Base-by-base conservation (phyloP, 2,797 vertebrate genomes). In the Alfaro cultratus region DNA sequence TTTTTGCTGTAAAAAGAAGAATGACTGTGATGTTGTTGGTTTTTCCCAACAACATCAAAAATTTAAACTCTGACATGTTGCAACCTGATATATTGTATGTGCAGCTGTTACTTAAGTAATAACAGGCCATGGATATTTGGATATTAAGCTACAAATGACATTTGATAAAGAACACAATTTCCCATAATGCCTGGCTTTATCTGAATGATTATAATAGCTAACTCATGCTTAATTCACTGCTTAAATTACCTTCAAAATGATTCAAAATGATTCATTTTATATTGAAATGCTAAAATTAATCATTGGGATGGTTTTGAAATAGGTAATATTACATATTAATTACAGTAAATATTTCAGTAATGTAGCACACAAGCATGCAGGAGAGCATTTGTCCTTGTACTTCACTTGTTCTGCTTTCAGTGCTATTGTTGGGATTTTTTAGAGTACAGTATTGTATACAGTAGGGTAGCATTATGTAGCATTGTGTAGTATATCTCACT, bases 161-260 rank as follows among this genome's bases (percentile, higher is more conserved):
- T 78, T 80, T 75, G 46, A 46, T 64, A 26, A 74, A 79, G 53
- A 75, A 26, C 47, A 57, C 39, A 51, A 45, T 75, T 67, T 74
- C 11, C 23, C 26, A 9, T 18, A 18, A 64, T 7, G 31, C 31
- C 15, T 18, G 21, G 6, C 31, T 73, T 18, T 2, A 68, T 68
- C 76, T 34, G 51, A 80, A 18, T 68, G 45, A 41, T 77, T 73
- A 74, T 26, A 55, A 15, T 26, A 47, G 18, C 75, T 51, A 36
- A 77, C 6, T 10, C 12, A 21, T n/a, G 55, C 43, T 64, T 39
- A 85, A 68, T 34, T 67, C 18, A 9, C 31, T 36, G 31, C 64
- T 13, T 70, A 45, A 86, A 77, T 80, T 47, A 82, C 46, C 73
- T 80, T 43, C 73, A 77, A 60, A 78, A 47, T 53, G 73, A 77